A percentile compares a stretch with the other conserved stretches of the same genome.
Evolutionary conservation across 2,888 invertebrate genomes (phyloP).

Genomic region (Xanthostigma xanthostigma): DNA sequence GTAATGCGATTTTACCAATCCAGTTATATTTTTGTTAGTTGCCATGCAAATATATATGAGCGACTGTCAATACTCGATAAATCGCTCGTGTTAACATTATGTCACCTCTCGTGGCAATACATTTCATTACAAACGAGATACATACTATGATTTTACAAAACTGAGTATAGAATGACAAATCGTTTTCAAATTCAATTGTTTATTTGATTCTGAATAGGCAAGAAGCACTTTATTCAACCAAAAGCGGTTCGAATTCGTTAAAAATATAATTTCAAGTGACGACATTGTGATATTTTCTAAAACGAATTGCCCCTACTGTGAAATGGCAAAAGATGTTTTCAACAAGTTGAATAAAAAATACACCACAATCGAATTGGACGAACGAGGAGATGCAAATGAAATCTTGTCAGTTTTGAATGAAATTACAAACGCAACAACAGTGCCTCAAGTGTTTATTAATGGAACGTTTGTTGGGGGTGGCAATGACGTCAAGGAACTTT

Average conservation of each 20-base stretch:
- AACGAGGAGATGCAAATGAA: constrained; percentile 54
- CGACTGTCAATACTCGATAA: too few species aligned
- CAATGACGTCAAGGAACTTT: constrained; percentile 65
- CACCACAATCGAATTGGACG: constrained; percentile 67
- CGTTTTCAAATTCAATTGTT: too few species aligned
- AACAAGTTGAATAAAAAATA: constrained; percentile 51
- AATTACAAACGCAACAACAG: constrained; percentile 73
- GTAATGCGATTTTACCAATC: too few species aligned
- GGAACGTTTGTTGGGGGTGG: constrained; percentile 88
- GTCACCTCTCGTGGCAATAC: too few species aligned
- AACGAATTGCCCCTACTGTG: constrained; percentile 78
- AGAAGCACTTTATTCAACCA: too few species aligned
- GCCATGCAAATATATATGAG: too few species aligned
- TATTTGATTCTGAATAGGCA: too few species aligned
- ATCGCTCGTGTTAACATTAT: too few species aligned
- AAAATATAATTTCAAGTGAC: constrained; percentile 51
- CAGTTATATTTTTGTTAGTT: too few species aligned
- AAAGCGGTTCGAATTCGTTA: constrained; percentile 29
- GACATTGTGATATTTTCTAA: constrained; percentile 88
- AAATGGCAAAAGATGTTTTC: constrained; percentile 76
- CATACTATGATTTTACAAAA: too few species aligned
- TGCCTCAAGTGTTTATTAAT: constrained; percentile 88
- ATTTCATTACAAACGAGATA: too few species aligned
- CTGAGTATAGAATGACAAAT: too few species aligned
- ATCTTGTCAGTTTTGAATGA: constrained; percentile 67